A percentile compares a stretch with the other conserved stretches of the same genome.
These are phyloP conservation scores for Luperina nickerlii DNA, from an alignment of 2,888 invertebrate genomes.

Conservation along the genomic window DNA sequence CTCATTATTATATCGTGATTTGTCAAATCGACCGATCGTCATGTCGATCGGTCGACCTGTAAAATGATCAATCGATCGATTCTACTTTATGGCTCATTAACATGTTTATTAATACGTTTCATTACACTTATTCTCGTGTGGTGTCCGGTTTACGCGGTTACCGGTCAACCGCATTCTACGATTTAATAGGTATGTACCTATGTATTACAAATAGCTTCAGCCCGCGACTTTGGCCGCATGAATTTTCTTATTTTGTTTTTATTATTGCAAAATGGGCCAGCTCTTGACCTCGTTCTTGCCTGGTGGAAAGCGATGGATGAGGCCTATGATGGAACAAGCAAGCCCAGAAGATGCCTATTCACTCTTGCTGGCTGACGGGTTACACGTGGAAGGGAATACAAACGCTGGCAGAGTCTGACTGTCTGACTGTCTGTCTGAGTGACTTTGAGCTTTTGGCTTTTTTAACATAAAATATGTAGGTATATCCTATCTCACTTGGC, in stretches of 20 bases:
- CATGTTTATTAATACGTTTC: constrained; percentile 8
- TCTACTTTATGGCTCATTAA: constrained; percentile 8
- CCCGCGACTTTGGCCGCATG: no score
- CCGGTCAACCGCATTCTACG: constrained; percentile 37
- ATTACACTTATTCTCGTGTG: constrained; percentile 20
- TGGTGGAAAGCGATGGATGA: background rate
- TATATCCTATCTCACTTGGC: no score
- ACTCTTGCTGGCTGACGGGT: no score
- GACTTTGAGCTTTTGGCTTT: no score
- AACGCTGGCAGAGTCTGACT: no score
- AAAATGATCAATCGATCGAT: constrained; percentile 5
- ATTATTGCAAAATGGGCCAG: background rate
- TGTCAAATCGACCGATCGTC: constrained; percentile 4
- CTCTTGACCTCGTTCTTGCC: background rate
- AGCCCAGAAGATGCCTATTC: no score
- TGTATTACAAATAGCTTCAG: no score
- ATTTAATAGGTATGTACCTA: background rate
- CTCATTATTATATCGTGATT: background rate
- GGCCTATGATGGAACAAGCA: no score
- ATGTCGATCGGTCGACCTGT: constrained; percentile 1
- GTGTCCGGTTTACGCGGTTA: constrained; percentile 44
- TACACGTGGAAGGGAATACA: no score
- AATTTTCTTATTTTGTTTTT: background rate
- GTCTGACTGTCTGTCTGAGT: no score
- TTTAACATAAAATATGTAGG: no score